Evolutionary conservation across 2,113 vertebrate genomes (phyloP), one percentile per base, ranked within the genome.

Genomic region (Sigmodon hispidus): DNA sequence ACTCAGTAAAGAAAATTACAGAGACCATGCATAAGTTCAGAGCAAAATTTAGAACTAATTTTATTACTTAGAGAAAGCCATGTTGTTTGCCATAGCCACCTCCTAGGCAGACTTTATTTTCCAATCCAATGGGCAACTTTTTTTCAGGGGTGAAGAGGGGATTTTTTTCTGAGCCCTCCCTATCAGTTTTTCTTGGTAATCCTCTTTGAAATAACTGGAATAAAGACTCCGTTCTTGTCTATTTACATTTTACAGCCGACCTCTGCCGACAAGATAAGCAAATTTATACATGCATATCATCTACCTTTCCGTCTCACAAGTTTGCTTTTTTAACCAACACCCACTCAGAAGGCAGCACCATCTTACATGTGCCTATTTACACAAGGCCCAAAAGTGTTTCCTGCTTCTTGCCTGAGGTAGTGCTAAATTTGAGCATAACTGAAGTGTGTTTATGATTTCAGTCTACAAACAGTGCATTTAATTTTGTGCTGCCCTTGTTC

Each of bases 51-150:
- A 92, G 55, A 75, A 72, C 13, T 69, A 87, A 57, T 96, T 97
- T 95, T 93, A 40, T 85, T 85, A 91, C 29, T 85, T 86, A 81
- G 59, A 63, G 7, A 84, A 45, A 48, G 6, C 15, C 40, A 12
- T 3, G 59, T 31, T 43, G 79, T 12, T 65, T 40, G 45, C 40
- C 81, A 29, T 11, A 21, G 40, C 70, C 96, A 96, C 95, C 90
- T 63, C 95, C 48, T 95, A 96, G 96, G 96, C 45, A 95, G 90
- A 93, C 93, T 76, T 80, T 24, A 16, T 95, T 90, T 92, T 93
- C 94, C 89, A 50, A 93, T 93, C 94, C 89, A 50, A 93, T 92
- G 61, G 75, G 61, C 22, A 96, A 65, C 70, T 94, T 93, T 94
- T 98, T 80, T 87, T 43, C 40, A 34, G 61, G 48, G 52, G 97